Conservation (phyloP, 2,888 invertebrate genomes). For the Zaprionus lineosus region DNA sequence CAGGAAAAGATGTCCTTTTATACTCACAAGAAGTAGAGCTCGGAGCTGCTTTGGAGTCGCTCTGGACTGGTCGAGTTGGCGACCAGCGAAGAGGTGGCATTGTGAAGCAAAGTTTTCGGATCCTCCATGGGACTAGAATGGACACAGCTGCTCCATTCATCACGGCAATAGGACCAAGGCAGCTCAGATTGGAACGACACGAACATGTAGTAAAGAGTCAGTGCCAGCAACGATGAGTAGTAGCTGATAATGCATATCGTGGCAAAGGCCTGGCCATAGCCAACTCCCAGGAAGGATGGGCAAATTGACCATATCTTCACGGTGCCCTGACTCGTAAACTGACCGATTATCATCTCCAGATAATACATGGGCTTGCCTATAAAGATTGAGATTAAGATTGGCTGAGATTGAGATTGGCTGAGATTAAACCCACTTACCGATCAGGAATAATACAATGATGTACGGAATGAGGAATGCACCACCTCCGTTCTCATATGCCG, state of each 20-base stretch:
- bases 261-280: slow-evolving; percentile 86
- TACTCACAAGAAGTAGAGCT: slow-evolving; percentile 85
- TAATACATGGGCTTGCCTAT: slow-evolving; percentile 93
- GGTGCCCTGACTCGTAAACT: slow-evolving; percentile 91
- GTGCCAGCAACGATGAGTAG: slow-evolving; percentile 89
- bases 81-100: neutral
- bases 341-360: slow-evolving; percentile 91
- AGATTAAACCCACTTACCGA: slow-evolving; percentile 76
- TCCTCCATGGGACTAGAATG: slow-evolving; percentile 62
- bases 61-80: slow-evolving; percentile 3
- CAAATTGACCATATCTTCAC: slow-evolving; percentile 87
- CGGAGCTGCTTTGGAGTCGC: slow-evolving; percentile 84
- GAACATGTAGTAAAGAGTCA: slow-evolving; percentile 88
- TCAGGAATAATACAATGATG: slow-evolving; percentile 86
- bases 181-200: slow-evolving; percentile 88
- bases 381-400: neutral
- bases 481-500: slow-evolving; percentile 89
- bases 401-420: too few species aligned
- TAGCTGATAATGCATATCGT: slow-evolving; percentile 88
- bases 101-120: slow-evolving; percentile 16
- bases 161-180: slow-evolving; percentile 88
- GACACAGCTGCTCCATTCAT: slow-evolving; percentile 79
- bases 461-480: slow-evolving; percentile 90
- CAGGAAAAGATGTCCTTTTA: too few species aligned
- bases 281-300: slow-evolving; percentile 90